Conservation (phyloP, 2,113 vertebrate genomes). For the Paracanthobrama guichenoti region DNA sequence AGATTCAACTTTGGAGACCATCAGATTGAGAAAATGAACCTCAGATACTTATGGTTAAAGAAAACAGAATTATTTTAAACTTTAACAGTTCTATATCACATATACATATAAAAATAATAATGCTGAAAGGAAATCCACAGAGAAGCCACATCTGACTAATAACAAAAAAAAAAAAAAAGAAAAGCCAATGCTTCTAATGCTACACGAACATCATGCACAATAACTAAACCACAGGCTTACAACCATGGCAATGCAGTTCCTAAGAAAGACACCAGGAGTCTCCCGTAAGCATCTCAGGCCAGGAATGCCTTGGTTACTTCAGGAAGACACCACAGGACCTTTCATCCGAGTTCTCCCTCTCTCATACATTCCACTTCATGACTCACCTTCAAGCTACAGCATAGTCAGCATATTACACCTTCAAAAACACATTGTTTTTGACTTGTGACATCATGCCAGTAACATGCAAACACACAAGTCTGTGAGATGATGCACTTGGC, state of each 20-base stretch:
- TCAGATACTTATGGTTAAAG: not conserved
- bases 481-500: not conserved
- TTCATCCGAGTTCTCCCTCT: not conserved
- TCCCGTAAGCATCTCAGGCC: slow-evolving; percentile 31
- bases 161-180: no score
- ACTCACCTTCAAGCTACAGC: slow-evolving; percentile 11
- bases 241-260: slow-evolving; percentile 45
- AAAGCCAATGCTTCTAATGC: not conserved
- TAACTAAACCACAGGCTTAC: slow-evolving; percentile 10
- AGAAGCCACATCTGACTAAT: not conserved
- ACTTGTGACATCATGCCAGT: not conserved
- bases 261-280: slow-evolving; percentile 62
- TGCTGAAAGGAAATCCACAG: not conserved
- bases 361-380: slow-evolving; percentile 17
- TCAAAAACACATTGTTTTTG: not conserved
- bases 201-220: not conserved
- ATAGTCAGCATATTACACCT: not conserved
- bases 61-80: not conserved
- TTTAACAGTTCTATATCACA: not conserved
- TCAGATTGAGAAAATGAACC: not conserved
- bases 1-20: not conserved
- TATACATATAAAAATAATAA: no score
- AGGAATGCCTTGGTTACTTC: not conserved
- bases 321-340: slow-evolving; percentile 14
- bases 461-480: not conserved